Base-by-base conservation (phyloP, 2,797 vertebrate species). In the Phrynocephalus guinanensis region DNA sequence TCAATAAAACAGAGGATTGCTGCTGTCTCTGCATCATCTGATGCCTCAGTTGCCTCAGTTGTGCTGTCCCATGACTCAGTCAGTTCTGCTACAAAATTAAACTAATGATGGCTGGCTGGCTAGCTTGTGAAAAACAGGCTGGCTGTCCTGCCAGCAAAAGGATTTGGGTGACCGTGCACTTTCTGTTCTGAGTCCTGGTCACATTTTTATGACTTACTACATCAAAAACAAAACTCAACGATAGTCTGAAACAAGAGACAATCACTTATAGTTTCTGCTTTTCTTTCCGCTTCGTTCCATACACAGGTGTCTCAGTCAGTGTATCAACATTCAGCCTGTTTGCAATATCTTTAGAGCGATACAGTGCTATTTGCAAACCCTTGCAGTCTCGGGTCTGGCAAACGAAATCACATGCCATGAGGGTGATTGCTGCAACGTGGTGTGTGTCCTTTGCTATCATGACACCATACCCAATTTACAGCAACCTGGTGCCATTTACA, bases 321-420 rank as follows among this genome's bases (percentile, higher is more conserved):
- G 97, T 99, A 1, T 99, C 99, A 71, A 99, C 99, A 0, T 99
- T 99, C 95, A 99, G 98, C 95, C 96, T 99, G 93, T 98, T 99
- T 73, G 99, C 99, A 93, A 99, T 99, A 89, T 99, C 99, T 77
- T 95, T 99, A 95, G 99, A 99, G 96, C 97, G 99, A 86, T 99
- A 99, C 86, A 98, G 98, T 10, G 99, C 99, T 79, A 99, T 99
- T 68, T 99, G 99, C 96, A 99, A 98, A 95, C 99, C 99, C 0
- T 93, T 99, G 73, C 98, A 98, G 88, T 99, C 99, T 73, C 96
- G 98, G n/a, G 95, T 97, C 56, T 99, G 99, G 99, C 99, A 99
- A 96, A 99, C 99, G 6, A 99, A 99, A 91, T 99, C 98, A 1
- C 99, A 99, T 0, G 99, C 99, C 1, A 91, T 97, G 93, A 99